Conservation (phyloP, 2,888 invertebrate genomes). For the Alsophila aescularia region DNA sequence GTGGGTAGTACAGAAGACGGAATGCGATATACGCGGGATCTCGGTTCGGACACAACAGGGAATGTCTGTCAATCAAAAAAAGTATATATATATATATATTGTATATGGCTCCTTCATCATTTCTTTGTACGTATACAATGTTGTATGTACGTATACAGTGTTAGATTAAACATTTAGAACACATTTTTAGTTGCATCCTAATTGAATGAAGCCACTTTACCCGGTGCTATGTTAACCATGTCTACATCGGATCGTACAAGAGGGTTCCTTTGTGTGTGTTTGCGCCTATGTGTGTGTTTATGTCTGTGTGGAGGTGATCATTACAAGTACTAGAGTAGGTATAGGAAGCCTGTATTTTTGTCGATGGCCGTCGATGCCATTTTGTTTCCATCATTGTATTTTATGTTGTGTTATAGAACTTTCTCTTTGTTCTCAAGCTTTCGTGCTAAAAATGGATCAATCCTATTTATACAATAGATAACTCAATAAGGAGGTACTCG, state of each 20-base stretch:
- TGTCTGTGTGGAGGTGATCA: constrained; percentile 61
- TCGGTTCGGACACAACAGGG: too few relatives aligned
- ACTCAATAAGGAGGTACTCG: too few relatives aligned
- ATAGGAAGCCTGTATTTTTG: constrained; percentile 48
- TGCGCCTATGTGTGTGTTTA: constrained; percentile 34
- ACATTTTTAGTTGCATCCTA: constrained; percentile 36
- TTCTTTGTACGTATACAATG: too few relatives aligned
- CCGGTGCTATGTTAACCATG: constrained; percentile 28
- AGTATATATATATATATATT: too few relatives aligned
- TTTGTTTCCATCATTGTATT: not conserved
- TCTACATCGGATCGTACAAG: constrained; percentile 28
- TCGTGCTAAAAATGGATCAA: too few relatives aligned
- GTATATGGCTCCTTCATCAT: too few relatives aligned
- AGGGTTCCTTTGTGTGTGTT: constrained; percentile 24
- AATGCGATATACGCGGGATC: too few relatives aligned
- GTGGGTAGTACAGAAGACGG: too few relatives aligned
- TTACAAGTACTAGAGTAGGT: constrained; percentile 80
- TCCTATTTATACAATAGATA: too few relatives aligned
- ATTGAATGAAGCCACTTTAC: constrained; percentile 38
- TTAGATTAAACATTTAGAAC: too few relatives aligned
- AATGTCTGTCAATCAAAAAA: too few relatives aligned
- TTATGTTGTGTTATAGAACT: not conserved
- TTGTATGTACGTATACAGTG: too few relatives aligned
- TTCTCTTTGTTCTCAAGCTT: not conserved
- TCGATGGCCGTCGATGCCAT: not conserved